These are phyloP conservation scores for Fistularia commersonii DNA, from an alignment of 2,797 vertebrate genomes.

Conservation along the genomic window DNA sequence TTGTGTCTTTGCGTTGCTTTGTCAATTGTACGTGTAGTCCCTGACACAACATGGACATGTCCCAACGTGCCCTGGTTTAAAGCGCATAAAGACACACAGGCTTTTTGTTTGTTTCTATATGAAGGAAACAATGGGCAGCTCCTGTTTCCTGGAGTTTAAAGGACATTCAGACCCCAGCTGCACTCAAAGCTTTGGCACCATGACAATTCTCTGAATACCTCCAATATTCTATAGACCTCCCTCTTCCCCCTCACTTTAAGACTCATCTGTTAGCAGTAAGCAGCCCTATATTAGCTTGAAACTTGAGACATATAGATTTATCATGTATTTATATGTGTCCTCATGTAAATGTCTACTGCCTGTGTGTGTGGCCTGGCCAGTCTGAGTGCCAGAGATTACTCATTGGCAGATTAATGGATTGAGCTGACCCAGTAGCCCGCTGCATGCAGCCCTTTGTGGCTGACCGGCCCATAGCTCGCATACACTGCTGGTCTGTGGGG, in stretches of 20 bases:
- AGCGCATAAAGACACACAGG: constrained; percentile 53
- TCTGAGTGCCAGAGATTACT: constrained; percentile 72
- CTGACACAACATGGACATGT: constrained; percentile 45
- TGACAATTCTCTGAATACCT: constrained; percentile 43
- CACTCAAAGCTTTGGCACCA: constrained; percentile 44
- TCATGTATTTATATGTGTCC: background rate
- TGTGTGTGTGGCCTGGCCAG: constrained; percentile 51
- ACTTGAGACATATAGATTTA: background rate
- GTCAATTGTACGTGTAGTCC: constrained; percentile 17
- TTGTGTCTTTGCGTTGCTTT: constrained; percentile 12
- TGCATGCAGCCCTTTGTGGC: constrained; percentile 64
- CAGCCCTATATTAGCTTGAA: background rate
- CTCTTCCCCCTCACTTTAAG: constrained; percentile 7
- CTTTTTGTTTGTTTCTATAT: constrained; percentile 49
- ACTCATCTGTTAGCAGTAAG: constrained; percentile 4
- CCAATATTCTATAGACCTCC: constrained; percentile 23
- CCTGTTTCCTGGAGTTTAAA: constrained; percentile 61
- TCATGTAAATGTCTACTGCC: constrained; percentile 18
- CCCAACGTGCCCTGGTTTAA: constrained; percentile 49
- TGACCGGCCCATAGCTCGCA: constrained; percentile 31
- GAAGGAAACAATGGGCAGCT: constrained; percentile 63
- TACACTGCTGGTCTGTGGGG: constrained; percentile 43
- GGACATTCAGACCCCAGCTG: constrained; percentile 61
- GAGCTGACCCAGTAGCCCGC: constrained; percentile 70
- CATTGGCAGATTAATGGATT: constrained; percentile 77